phyloP scores from a whole-genome alignment of 2,113 vertebrate species.

The Limnothrissa miodon region DNA sequence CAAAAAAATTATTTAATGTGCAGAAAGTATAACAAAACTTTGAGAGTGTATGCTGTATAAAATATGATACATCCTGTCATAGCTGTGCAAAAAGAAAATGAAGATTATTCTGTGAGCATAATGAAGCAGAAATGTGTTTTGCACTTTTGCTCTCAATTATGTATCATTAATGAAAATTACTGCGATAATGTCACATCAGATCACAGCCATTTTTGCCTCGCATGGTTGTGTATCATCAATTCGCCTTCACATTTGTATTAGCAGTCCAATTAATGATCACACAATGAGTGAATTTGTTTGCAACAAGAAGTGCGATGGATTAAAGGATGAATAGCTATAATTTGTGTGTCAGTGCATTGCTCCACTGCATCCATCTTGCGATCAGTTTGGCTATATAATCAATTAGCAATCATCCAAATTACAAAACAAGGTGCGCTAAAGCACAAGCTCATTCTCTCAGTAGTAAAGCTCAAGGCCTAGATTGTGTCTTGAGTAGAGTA shows the following conservation, averaged over 20 bases:
- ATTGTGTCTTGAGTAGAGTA: not conserved
- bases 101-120: not conserved
- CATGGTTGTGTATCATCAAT: not conserved
- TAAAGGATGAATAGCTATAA: not conserved
- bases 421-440: not conserved
- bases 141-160: not conserved
- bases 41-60: too few relatives aligned
- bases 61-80: not conserved
- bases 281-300: not conserved
- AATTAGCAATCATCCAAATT: not conserved
- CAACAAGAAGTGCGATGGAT: not conserved
- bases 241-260: not conserved
- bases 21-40: too few relatives aligned
- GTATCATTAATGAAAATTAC: not conserved
- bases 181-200: not conserved
- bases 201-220: not conserved
- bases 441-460: not conserved
- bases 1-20: too few relatives aligned
- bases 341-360: not conserved
- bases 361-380: not conserved
- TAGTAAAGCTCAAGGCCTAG: not conserved
- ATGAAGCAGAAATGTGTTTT: not conserved
- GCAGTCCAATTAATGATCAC: not conserved
- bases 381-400: not conserved
- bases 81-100: not conserved